Conservation (phyloP, 2,797 vertebrate species). For the Gallinago nigripennis region DNA sequence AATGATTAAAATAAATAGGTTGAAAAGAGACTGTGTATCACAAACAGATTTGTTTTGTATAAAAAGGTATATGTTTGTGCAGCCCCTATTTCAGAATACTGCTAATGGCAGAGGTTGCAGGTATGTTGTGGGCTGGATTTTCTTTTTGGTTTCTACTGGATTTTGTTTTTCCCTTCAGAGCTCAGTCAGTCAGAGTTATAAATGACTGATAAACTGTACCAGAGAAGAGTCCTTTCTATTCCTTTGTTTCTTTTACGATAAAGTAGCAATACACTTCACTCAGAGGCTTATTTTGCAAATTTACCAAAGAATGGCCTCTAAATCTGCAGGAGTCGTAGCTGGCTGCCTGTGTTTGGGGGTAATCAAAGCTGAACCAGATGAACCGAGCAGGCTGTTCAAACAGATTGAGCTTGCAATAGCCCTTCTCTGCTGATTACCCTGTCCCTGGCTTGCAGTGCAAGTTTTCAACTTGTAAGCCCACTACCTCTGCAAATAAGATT, state of each 20-base stretch:
- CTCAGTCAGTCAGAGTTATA: neutral
- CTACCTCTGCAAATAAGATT: neutral
- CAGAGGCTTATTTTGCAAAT: constrained; percentile 28
- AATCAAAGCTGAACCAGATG: constrained; percentile 26
- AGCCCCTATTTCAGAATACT: neutral
- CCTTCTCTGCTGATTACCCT: neutral
- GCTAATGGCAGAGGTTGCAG: neutral
- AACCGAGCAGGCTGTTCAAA: constrained; percentile 15
- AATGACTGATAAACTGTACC: neutral
- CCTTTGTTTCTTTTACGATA: neutral
- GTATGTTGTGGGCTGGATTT: neutral
- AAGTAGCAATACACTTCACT: neutral
- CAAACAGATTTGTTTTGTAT: neutral
- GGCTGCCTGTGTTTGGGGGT: neutral
- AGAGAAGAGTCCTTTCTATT: neutral
- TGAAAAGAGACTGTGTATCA: neutral
- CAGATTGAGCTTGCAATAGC: constrained; percentile 9
- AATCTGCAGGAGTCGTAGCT: neutral
- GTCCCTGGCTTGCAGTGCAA: neutral
- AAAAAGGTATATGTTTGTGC: neutral
- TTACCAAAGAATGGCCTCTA: neutral
- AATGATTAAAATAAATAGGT: neutral
- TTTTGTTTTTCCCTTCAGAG: neutral
- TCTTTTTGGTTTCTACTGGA: neutral
- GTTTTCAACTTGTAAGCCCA: neutral